Evolutionary conservation across 2,888 invertebrate genomes (phyloP).

Genomic region (Sialis fuliginosa): DNA sequence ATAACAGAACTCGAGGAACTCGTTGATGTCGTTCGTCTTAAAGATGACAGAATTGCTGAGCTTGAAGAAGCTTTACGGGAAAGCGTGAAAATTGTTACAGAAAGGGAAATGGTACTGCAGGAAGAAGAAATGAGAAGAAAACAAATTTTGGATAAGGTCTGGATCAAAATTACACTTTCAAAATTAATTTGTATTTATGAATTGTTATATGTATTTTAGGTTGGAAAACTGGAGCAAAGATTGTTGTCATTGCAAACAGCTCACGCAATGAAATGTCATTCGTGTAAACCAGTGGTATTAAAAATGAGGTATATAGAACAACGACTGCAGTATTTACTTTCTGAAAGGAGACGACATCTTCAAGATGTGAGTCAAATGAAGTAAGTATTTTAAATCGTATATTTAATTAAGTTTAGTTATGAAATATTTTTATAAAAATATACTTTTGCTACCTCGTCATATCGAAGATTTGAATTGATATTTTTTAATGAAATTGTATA

Average conservation of each 20-base stretch:
- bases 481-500: no score
- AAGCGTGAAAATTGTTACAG: slow-evolving; percentile 54
- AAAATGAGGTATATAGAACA: slow-evolving; percentile 45
- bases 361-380: slow-evolving; percentile 64
- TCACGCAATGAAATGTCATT: slow-evolving; percentile 46
- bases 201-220: slow-evolving; percentile 24
- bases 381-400: slow-evolving; percentile 30
- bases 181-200: not conserved
- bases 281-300: slow-evolving; percentile 43
- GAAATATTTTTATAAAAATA: no score
- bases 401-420: not conserved
- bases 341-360: slow-evolving; percentile 47
- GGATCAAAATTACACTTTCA: no score
- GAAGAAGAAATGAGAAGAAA: slow-evolving; percentile 44
- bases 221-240: slow-evolving; percentile 50
- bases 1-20: slow-evolving; percentile 35
- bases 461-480: no score
- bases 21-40: slow-evolving; percentile 35
- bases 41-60: slow-evolving; percentile 54
- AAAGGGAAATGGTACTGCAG: slow-evolving; percentile 44
- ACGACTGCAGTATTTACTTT: slow-evolving; percentile 36
- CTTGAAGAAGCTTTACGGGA: slow-evolving; percentile 72
- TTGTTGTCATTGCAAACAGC: slow-evolving; percentile 51
- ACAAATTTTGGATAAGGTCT: slow-evolving; percentile 46
- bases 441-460: no score